Percentiles rank a stretch among this genome's conserved stretches.
phyloP scores from a whole-genome alignment of 2,113 vertebrate genomes.

The Empidonax traillii region DNA sequence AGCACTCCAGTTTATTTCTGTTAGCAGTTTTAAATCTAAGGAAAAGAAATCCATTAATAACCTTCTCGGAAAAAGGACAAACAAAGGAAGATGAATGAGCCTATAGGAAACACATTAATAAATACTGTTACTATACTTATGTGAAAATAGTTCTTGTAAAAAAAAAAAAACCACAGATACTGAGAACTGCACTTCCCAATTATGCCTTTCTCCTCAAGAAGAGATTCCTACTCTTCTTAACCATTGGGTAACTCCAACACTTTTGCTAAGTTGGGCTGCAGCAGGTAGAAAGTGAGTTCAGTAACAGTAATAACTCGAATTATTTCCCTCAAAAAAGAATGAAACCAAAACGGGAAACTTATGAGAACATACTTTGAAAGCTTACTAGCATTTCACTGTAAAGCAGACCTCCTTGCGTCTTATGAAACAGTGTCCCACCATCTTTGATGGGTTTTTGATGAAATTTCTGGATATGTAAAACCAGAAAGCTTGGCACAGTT shows the following conservation, averaged over 20 bases:
- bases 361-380: accelerated
- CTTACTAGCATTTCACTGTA: background rate
- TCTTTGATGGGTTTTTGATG: background rate
- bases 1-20: background rate
- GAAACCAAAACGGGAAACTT: background rate
- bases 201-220: background rate
- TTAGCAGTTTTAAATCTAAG: background rate
- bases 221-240: background rate
- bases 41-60: background rate
- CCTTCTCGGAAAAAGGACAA: background rate
- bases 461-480: background rate
- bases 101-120: background rate
- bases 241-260: background rate
- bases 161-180: background rate
- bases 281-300: accelerated
- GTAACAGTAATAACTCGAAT: accelerated
- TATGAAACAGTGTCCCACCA: background rate
- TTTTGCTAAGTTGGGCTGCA: accelerated
- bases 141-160: background rate
- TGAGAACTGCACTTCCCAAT: background rate
- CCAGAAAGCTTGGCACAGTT: background rate
- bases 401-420: background rate
- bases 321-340: background rate
- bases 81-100: background rate
- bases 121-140: background rate